Percentiles rank a stretch among this genome's conserved stretches.
Evolutionary conservation across 2,888 invertebrate species (phyloP).

Genomic region (Ernsta delagoae): DNA sequence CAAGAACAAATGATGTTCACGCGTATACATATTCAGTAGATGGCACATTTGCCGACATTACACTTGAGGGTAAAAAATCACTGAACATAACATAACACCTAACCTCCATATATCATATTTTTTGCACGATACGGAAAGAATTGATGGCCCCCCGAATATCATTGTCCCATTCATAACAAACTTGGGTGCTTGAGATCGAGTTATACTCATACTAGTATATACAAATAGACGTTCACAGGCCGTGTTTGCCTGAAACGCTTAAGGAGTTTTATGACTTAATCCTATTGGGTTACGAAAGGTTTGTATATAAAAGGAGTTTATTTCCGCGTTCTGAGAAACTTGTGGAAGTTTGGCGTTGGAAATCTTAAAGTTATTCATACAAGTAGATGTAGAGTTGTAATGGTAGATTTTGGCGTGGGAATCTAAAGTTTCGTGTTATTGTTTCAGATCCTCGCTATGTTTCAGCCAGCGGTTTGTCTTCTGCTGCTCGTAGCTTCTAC

Average conservation of each 20-base stretch:
- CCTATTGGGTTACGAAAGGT: conserved; percentile 47
- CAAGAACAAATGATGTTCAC: conserved; percentile 56
- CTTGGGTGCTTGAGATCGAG: conserved; percentile 15
- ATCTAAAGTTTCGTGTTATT: conserved; percentile 5
- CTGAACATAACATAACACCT: conserved; percentile 20
- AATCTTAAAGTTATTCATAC: background rate
- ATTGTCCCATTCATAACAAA: conserved; percentile 24
- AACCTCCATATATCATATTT: conserved; percentile 2
- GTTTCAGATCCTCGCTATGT: conserved; percentile 39
- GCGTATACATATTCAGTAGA: conserved; percentile 64
- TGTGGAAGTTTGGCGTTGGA: background rate
- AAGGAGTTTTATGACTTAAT: conserved; percentile 18
- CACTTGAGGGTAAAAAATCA: conserved; percentile 18
- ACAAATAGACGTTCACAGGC: background rate
- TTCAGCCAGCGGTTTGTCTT: conserved; percentile 46
- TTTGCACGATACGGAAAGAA: conserved; percentile 7
- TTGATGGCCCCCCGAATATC: conserved; percentile 17
- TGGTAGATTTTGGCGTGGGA: background rate
- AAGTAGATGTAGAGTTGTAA: background rate
- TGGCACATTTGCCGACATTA: conserved; percentile 38
- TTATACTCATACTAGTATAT: background rate
- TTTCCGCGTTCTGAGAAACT: background rate
- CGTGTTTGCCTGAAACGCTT: conserved; percentile 8
- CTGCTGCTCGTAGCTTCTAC: conserved; percentile 52
- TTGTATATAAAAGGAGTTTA: conserved; percentile 42